Evolutionary conservation across 2,888 invertebrate species (phyloP).

Genomic region (Sinelater perroti): DNA sequence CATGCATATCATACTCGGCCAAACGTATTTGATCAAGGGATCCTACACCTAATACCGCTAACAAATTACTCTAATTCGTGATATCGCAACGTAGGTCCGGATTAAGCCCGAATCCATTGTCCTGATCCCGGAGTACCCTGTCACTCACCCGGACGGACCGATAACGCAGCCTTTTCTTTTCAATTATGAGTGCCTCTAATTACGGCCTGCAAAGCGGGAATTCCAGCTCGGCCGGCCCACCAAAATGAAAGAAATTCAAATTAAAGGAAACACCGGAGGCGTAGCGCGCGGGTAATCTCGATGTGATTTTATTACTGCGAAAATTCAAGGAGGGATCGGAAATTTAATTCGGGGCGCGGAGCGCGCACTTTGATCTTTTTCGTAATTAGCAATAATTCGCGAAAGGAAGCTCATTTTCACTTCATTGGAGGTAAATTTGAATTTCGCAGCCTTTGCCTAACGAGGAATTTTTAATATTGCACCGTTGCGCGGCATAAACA

Average conservation of each 20-base stretch:
- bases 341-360: slow-evolving; percentile 24
- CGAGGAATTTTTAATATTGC: background rate
- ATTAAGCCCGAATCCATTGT: no score
- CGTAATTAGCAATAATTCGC: slow-evolving; percentile 30
- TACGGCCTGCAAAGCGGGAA: background rate
- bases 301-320: slow-evolving; percentile 24
- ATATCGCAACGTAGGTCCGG: background rate
- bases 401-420: slow-evolving; percentile 30
- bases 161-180: no score
- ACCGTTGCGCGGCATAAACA: background rate
- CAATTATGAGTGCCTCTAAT: background rate
- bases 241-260: background rate
- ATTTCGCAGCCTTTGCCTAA: slow-evolving; percentile 9
- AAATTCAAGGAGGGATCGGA: slow-evolving; percentile 16
- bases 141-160: no score
- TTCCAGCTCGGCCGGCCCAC: background rate
- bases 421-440: slow-evolving; percentile 30
- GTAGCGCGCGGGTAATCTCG: slow-evolving; percentile 6
- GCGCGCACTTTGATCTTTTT: slow-evolving; percentile 27
- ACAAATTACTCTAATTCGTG: slow-evolving; percentile 9
- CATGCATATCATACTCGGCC: slow-evolving; percentile 10
- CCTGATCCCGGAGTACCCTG: no score
- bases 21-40: slow-evolving; percentile 14
- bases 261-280: slow-evolving; percentile 11
- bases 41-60: background rate